phyloP scores from a whole-genome alignment of 2,797 vertebrate species.

The Eurystomus glaucurus region DNA sequence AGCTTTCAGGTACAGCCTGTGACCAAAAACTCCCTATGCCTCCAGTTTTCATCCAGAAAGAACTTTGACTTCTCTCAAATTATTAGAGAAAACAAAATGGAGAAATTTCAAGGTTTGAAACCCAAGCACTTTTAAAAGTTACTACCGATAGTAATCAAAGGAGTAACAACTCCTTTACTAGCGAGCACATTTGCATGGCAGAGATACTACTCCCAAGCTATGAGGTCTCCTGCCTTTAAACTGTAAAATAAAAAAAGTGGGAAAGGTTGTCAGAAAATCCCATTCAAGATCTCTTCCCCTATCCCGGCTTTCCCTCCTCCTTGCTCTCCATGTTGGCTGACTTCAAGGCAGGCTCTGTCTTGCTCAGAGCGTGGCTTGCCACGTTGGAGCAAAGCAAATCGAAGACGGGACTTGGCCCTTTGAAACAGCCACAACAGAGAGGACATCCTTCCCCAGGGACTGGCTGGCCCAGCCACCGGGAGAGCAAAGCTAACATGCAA shows the following conservation, averaged over 20 bases:
- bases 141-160: not conserved
- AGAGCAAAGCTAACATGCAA: not conserved
- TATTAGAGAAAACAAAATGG: not conserved
- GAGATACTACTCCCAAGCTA: not conserved
- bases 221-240: not conserved
- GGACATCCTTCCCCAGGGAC: not conserved
- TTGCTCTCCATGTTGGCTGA: not conserved
- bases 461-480: not conserved
- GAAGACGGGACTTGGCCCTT: rapidly evolving
- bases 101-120: not conserved
- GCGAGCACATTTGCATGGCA: not conserved
- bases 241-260: not conserved
- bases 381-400: rapidly evolving
- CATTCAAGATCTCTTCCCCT: not conserved
- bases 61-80: not conserved
- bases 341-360: not conserved
- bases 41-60: not conserved
- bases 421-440: slow-evolving; percentile 45
- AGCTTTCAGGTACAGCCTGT: not conserved
- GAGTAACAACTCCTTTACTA: not conserved
- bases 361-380: not conserved
- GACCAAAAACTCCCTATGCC: not conserved
- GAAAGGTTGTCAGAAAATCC: not conserved
- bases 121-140: not conserved
- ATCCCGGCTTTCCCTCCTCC: not conserved